These are phyloP conservation scores for Toxostoma redivivum DNA, from an alignment of 2,113 vertebrate genomes.

Conservation along the genomic window DNA sequence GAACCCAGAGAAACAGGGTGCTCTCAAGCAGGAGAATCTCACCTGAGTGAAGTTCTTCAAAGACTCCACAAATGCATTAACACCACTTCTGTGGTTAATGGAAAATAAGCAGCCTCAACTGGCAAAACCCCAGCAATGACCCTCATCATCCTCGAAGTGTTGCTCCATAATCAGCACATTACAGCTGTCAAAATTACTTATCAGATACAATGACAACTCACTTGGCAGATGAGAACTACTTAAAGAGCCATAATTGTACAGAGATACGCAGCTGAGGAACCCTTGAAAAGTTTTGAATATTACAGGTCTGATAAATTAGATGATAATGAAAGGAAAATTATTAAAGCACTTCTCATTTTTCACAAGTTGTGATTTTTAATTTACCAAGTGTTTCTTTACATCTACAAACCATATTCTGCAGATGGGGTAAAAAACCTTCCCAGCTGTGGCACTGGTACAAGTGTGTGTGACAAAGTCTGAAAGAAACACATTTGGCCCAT, in stretches of 20 bases:
- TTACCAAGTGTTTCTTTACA: background rate
- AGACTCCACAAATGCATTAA: background rate
- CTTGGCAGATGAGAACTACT: background rate
- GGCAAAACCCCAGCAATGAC: background rate
- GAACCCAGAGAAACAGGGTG: background rate
- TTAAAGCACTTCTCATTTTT: background rate
- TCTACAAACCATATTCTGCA: background rate
- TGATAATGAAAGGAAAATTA: background rate
- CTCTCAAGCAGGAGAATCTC: background rate
- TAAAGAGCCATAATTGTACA: background rate
- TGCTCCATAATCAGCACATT: background rate
- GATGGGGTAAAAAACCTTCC: background rate
- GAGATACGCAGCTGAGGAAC: background rate
- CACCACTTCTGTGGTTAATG: background rate
- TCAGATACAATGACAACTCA: background rate
- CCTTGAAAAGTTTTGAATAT: background rate
- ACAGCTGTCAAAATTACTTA: background rate
- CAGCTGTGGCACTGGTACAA: background rate
- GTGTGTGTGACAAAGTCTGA: background rate
- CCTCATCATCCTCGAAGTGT: background rate
- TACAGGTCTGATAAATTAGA: background rate
- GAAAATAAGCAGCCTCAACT: background rate
- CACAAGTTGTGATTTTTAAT: background rate
- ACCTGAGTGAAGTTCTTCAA: background rate
- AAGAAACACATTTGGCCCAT: background rate